These are phyloP conservation scores for Phyllopteryx taeniolatus DNA, from an alignment of 2,113 vertebrate species.

Conservation along the genomic window DNA sequence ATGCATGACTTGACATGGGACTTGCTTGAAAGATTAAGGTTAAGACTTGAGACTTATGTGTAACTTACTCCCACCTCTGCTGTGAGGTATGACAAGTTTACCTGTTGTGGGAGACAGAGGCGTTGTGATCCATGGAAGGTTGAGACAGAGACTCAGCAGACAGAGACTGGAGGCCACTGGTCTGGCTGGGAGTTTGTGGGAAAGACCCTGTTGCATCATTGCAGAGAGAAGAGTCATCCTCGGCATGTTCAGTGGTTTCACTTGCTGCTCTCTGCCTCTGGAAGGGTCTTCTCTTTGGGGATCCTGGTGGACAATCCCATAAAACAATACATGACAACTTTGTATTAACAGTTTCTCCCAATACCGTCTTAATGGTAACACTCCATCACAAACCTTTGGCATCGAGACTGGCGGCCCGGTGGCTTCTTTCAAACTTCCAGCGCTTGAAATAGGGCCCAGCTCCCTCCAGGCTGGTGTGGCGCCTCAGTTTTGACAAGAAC, in stretches of 20 bases:
- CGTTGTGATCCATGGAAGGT: slow-evolving; percentile 57
- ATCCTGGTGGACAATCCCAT: slow-evolving; percentile 67
- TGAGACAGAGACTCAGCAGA: slow-evolving; percentile 75
- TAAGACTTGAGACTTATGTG: too few species aligned
- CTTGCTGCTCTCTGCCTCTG: slow-evolving; percentile 94
- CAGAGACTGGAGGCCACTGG: slow-evolving; percentile 68
- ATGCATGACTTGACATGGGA: too few species aligned
- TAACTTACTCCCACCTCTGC: too few species aligned
- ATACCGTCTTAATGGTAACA: neutral
- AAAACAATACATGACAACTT: neutral
- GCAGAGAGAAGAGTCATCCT: slow-evolving; percentile 72
- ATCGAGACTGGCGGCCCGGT: slow-evolving; percentile 90
- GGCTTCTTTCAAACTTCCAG: slow-evolving; percentile 89
- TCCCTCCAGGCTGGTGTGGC: slow-evolving; percentile 90
- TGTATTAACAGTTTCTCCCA: neutral
- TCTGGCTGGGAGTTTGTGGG: slow-evolving; percentile 63
- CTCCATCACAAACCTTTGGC: slow-evolving; percentile 80
- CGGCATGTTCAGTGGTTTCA: slow-evolving; percentile 88
- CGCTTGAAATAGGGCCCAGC: slow-evolving; percentile 89
- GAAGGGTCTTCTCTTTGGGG: slow-evolving; percentile 87
- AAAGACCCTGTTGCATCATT: slow-evolving; percentile 75
- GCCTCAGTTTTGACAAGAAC: slow-evolving; percentile 86
- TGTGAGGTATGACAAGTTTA: slow-evolving; percentile 47
- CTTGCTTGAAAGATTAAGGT: too few species aligned
- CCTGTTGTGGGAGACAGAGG: slow-evolving; percentile 84